A percentile compares a stretch with the other conserved stretches of the same genome.
Conservation (phyloP, 2,797 vertebrate genomes). For the Rhynchotus rufescens region DNA sequence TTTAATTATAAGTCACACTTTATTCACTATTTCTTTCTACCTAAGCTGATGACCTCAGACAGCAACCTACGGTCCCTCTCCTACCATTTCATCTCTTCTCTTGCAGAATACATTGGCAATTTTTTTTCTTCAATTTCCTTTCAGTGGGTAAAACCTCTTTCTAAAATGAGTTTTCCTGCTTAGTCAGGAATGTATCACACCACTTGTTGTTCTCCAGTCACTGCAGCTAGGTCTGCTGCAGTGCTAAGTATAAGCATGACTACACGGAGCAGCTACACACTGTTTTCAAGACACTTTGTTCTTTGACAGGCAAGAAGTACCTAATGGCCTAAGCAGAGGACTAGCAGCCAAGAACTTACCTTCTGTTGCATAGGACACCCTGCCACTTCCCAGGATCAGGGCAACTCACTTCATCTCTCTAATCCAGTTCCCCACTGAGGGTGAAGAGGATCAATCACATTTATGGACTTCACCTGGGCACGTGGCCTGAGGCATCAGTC, state of each 20-base stretch:
- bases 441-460: not conserved
- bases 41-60: conserved; percentile 29
- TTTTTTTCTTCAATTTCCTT: conserved; percentile 31
- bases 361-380: not conserved
- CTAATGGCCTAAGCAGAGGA: not conserved
- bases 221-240: conserved; percentile 37
- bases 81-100: not conserved
- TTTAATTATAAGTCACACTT: conserved; percentile 58
- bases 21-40: conserved; percentile 34
- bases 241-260: conserved; percentile 55
- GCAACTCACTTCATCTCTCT: not conserved
- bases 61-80: not conserved
- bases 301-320: conserved; percentile 28
- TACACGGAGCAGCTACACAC: conserved; percentile 10
- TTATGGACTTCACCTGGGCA: not conserved
- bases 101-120: not conserved
- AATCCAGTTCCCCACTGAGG: not conserved
- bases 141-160: conserved; percentile 46
- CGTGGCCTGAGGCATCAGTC: not conserved
- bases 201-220: conserved; percentile 42
- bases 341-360: not conserved
- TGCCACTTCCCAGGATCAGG: not conserved
- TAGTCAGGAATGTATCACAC: conserved; percentile 60
- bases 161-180: conserved; percentile 53
- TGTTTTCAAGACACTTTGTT: conserved; percentile 22